phyloP scores from a whole-genome alignment of 2,888 invertebrate genomes.

The Drosophila stalkeri region DNA sequence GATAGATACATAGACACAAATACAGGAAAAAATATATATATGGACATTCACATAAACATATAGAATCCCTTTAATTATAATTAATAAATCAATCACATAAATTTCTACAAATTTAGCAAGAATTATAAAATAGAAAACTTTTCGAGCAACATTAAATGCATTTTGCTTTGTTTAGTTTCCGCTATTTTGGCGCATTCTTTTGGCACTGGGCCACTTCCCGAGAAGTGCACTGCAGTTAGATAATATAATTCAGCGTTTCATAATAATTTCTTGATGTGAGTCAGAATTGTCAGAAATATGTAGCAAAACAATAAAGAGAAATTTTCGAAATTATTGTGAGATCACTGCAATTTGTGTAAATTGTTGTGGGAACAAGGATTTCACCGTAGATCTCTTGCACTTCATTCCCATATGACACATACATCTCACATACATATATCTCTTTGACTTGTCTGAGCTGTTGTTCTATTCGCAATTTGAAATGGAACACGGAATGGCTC shows the following conservation, averaged over 20 bases:
- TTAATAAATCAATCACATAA: background rate
- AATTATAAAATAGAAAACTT: background rate
- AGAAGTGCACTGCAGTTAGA: conserved; percentile 20
- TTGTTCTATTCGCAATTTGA: conserved; percentile 37
- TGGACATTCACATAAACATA: background rate
- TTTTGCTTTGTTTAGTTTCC: conserved; percentile 37
- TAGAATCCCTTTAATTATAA: too few species aligned
- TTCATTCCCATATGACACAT: background rate
- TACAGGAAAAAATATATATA: too few species aligned
- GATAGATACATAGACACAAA: background rate
- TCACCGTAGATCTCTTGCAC: background rate
- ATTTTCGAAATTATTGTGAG: conserved; percentile 24
- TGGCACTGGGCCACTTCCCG: conserved; percentile 41
- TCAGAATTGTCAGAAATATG: conserved; percentile 14
- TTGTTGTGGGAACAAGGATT: conserved; percentile 27
- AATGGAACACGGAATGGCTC: conserved; percentile 63
- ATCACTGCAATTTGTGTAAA: conserved; percentile 36
- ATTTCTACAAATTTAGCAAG: background rate
- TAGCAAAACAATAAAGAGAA: conserved; percentile 20
- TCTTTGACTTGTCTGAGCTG: conserved; percentile 13
- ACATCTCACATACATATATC: conserved; percentile 26
- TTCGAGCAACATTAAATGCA: conserved; percentile 13
- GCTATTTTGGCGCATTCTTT: conserved; percentile 29
- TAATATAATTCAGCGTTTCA: conserved; percentile 27
- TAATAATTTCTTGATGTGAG: conserved; percentile 31